Base-by-base conservation (phyloP, 2,113 vertebrate genomes). In the Corythoichthys haematopterus region DNA sequence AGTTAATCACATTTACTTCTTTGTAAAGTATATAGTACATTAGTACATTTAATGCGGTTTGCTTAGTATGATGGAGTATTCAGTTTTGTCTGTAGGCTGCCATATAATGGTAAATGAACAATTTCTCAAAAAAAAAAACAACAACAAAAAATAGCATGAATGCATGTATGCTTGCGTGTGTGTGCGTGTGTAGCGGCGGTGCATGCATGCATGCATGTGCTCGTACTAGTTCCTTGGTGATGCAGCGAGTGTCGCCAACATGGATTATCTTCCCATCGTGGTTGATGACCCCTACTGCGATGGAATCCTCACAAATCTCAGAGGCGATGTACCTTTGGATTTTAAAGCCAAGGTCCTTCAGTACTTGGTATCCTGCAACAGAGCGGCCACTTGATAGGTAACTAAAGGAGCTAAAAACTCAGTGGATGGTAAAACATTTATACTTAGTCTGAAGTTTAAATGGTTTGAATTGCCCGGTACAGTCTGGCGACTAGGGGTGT, bases 241-340 rank as follows among this genome's bases (percentile, higher is more conserved):
- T 93, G 59, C 83, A 83, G 63, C 93, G 82, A 45, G 92, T 92
- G 0, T 98, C 94, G 0, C 90, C 91, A 57, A 98, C 91, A 0
- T 94, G 94, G 77, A 87, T 82, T 80, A 98, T 96, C 71, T 91
- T 95, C 35, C 89, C 92, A 15, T 94, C 94, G 0, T 98, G 96
- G 74, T 94, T 93, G 60, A 94, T 64, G 0, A 81, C 83, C 0
- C 92, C 89, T 3, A 93, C 88, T 0, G 93, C 87, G 0, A 96
- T 79, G 0, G 93, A 96, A 35, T 94, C 95, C 12, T 95, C 93
- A 0, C 94, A 96, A 52, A 98, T 80, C 86, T 98, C 96, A 0
- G 96, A 98, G 43, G 96, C 96, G 0, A 97, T 77, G 4, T 98
- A 98, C 63, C 85, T 92, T 56, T 96, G 94, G 20, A 98, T 93